Percentiles rank a stretch among this genome's conserved stretches.
Conservation (phyloP, 2,113 vertebrate species). For the Menidia beryllina region DNA sequence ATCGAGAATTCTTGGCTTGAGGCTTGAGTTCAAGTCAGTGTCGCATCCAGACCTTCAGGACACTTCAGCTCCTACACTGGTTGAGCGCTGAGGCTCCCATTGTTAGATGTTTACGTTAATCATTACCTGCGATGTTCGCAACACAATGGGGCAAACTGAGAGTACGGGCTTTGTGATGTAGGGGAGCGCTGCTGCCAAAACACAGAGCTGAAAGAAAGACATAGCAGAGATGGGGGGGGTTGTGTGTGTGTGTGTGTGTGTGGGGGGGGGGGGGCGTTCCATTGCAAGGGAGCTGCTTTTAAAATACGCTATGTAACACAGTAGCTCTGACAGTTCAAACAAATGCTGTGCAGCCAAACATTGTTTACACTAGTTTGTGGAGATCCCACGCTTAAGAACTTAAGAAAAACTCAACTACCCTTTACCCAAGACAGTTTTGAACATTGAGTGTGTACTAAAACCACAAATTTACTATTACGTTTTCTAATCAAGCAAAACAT, state of each 20-base stretch:
- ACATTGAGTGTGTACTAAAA: too few species aligned
- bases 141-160: conserved; percentile 69
- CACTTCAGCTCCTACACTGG: conserved; percentile 50
- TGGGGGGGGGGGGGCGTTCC: conserved; percentile 29
- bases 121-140: conserved; percentile 77
- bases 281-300: conserved; percentile 39
- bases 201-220: conserved; percentile 57
- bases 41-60: neutral
- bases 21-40: neutral
- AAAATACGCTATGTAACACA: conserved; percentile 7
- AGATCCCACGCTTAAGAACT: neutral
- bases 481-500: too few species aligned
- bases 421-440: too few species aligned
- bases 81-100: conserved; percentile 53
- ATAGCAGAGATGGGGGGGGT: conserved; percentile 5
- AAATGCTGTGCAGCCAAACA: conserved; percentile 13
- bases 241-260: neutral
- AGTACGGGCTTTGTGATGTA: conserved; percentile 78
- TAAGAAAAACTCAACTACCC: neutral
- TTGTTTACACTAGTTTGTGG: neutral
- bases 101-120: conserved; percentile 83
- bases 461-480: too few species aligned
- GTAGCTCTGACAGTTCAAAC: conserved; percentile 16
- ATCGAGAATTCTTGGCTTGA: neutral
- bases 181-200: conserved; percentile 72